These are phyloP conservation scores for Scopus umbretta DNA, from an alignment of 2,113 vertebrate species.

Conservation along the genomic window DNA sequence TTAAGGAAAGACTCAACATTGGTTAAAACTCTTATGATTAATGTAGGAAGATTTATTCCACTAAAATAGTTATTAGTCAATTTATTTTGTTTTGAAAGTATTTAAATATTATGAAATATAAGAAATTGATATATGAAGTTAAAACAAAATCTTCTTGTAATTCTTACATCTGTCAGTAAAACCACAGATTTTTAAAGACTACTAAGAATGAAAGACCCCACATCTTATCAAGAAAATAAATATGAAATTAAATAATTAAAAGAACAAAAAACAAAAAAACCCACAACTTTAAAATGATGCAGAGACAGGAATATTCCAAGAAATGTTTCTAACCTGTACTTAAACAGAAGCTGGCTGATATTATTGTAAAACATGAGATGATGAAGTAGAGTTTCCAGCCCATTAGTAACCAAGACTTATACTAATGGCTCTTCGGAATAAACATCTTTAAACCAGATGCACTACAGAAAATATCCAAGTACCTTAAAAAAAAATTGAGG, in stretches of 20 bases:
- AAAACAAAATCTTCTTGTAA: neutral
- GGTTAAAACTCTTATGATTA: neutral
- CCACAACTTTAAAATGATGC: neutral
- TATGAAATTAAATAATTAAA: neutral
- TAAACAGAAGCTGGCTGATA: neutral
- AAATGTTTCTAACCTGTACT: neutral
- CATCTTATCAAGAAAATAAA: neutral
- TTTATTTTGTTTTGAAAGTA: neutral
- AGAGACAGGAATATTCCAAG: neutral
- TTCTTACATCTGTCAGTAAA: neutral
- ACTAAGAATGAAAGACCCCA: neutral
- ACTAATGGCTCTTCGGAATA: neutral
- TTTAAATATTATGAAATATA: neutral
- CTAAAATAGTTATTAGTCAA: neutral
- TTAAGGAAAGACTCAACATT: neutral
- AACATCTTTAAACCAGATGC: constrained; percentile 20
- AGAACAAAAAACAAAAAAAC: too few species aligned
- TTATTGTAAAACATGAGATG: neutral
- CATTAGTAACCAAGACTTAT: constrained; percentile 16
- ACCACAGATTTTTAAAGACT: neutral
- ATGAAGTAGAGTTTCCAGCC: neutral
- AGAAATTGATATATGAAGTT: neutral
- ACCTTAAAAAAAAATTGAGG: neutral
- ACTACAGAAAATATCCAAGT: neutral
- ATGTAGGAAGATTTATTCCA: neutral